These are phyloP conservation scores for Zoroaster sp. DNA, from an alignment of 53 echinoderm and acorn worm species.

Conservation along the genomic window DNA sequence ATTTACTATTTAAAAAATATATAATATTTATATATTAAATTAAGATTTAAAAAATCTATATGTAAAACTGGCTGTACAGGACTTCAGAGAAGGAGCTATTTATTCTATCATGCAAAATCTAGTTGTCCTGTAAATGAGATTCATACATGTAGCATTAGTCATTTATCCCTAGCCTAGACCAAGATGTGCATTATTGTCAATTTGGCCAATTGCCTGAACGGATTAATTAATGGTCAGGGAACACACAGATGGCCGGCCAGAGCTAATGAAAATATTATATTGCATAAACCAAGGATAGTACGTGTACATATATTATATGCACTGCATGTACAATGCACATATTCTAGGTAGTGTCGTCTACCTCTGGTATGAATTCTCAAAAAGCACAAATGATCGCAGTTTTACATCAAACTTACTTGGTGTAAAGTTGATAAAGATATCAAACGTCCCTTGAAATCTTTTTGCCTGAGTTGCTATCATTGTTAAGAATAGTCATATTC, in stretches of 20 bases:
- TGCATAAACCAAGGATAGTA: constrained; percentile 5
- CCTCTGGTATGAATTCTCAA: neutral
- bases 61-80: too few relatives aligned
- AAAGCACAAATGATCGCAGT: neutral
- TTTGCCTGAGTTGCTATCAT: too few relatives aligned
- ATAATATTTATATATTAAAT: too few relatives aligned
- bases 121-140: constrained; percentile 2
- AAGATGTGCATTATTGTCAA: constrained; percentile 7
- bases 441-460: too few relatives aligned
- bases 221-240: constrained; percentile 44
- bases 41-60: too few relatives aligned
- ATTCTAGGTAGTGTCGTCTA: neutral
- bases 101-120: neutral
- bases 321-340: neutral
- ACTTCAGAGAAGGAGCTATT: too few relatives aligned
- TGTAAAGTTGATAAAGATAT: too few relatives aligned
- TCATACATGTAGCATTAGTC: neutral
- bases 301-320: too few relatives aligned
- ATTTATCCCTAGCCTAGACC: neutral
- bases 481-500: too few relatives aligned
- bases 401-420: too few relatives aligned
- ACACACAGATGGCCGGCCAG: constrained; percentile 29
- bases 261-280: constrained; percentile 26
- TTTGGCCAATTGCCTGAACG: constrained; percentile 49
- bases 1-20: too few relatives aligned